A percentile compares a stretch with the other conserved stretches of the same genome.
phyloP scores from a whole-genome alignment of 2,888 invertebrate genomes.

The Leucophenga maculata region DNA sequence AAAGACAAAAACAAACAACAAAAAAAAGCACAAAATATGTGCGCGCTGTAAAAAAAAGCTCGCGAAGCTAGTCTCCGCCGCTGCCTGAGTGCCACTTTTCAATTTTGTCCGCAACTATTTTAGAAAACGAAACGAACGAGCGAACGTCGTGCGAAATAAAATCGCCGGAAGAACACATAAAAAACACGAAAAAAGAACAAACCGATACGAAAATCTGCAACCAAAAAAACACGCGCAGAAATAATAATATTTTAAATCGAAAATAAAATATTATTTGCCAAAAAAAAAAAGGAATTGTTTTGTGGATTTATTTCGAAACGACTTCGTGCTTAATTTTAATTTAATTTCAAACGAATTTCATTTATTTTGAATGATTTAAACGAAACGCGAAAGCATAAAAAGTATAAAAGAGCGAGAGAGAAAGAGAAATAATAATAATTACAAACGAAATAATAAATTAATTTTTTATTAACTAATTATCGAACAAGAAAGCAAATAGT shows the following conservation, averaged over 20 bases:
- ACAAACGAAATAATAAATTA: constrained; percentile 22
- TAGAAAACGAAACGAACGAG: constrained; percentile 69
- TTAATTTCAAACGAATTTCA: constrained; percentile 35
- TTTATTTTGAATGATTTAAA: constrained; percentile 29
- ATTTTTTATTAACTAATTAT: constrained; percentile 2
- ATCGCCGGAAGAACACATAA: constrained; percentile 29
- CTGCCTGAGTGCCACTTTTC: constrained; percentile 28
- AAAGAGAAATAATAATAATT: too few species aligned
- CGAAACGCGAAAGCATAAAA: constrained; percentile 1
- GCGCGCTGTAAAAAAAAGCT: constrained; percentile 13
- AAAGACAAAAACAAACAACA: not conserved
- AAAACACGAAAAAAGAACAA: constrained; percentile 22
- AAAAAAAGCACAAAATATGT: constrained; percentile 38
- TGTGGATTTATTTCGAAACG: constrained; percentile 16
- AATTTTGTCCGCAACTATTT: constrained; percentile 50
- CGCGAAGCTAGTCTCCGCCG: constrained; percentile 24
- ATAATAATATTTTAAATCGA: constrained; percentile 4
- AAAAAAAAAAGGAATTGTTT: constrained; percentile 12
- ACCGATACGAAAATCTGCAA: constrained; percentile 33
- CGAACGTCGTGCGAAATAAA: constrained; percentile 58
- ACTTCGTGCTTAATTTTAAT: constrained; percentile 29
- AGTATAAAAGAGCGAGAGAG: constrained; percentile 25
- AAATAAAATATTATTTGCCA: constrained; percentile 1
- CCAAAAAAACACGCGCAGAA: constrained; percentile 9
- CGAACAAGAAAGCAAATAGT: constrained; percentile 1